These are phyloP conservation scores for Drosophila flavopinicola DNA, from an alignment of 2,888 invertebrate species.

Conservation along the genomic window DNA sequence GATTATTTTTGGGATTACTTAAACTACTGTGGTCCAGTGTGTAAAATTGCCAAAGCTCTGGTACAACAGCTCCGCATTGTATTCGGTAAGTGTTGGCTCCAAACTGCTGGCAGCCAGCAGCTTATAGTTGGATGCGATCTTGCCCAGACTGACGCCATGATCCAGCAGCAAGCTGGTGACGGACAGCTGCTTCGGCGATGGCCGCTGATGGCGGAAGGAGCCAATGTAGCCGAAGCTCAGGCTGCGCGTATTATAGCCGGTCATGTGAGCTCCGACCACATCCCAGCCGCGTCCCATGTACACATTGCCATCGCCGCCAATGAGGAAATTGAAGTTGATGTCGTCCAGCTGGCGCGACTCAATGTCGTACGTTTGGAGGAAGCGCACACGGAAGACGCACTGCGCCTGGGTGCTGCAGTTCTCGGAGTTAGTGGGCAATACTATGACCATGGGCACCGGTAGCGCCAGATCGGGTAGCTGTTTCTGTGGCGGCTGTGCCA, in stretches of 20 bases:
- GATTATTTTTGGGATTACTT: conserved; percentile 6
- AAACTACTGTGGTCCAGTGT: conserved; percentile 85
- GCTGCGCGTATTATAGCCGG: conserved; percentile 87
- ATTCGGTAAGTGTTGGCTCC: conserved; percentile 86
- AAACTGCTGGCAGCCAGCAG: conserved; percentile 89
- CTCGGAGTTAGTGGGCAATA: conserved; percentile 75
- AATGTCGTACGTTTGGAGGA: conserved; percentile 89
- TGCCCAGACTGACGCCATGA: conserved; percentile 87
- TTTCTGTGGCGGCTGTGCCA: conserved; percentile 77
- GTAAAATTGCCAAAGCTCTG: conserved; percentile 89
- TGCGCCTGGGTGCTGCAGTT: conserved; percentile 84
- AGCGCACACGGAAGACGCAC: conserved; percentile 87
- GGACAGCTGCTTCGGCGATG: conserved; percentile 85
- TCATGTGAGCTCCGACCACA: conserved; percentile 89
- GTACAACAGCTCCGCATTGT: conserved; percentile 88
- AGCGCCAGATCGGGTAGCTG: conserved; percentile 48
- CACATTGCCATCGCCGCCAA: conserved; percentile 91
- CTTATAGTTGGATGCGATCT: conserved; percentile 88
- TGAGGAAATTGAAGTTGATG: conserved; percentile 91
- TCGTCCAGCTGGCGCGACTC: conserved; percentile 88
- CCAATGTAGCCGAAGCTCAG: conserved; percentile 91
- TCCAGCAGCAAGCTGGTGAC: conserved; percentile 87
- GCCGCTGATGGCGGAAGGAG: conserved; percentile 87
- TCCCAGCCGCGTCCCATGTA: conserved; percentile 92
- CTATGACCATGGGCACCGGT: conserved; percentile 69